phyloP scores from a whole-genome alignment of 2,113 vertebrate species.

The Ctenodactylus gundi region DNA sequence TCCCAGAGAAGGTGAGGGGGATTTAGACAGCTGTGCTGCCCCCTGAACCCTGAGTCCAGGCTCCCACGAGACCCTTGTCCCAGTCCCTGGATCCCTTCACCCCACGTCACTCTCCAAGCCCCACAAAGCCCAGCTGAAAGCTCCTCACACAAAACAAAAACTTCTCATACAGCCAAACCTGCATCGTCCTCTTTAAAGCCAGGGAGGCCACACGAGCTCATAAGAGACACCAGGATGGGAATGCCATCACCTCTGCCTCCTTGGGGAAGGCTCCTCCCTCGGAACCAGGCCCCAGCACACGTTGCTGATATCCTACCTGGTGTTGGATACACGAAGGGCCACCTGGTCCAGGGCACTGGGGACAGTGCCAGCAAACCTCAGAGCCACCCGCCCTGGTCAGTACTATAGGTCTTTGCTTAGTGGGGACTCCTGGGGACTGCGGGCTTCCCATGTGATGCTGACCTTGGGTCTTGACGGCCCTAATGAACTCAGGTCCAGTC shows the following conservation, averaged over 20 bases:
- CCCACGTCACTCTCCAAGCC: rapidly evolving
- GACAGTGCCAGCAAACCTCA: background rate
- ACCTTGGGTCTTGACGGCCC: background rate
- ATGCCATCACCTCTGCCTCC: rapidly evolving
- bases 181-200: background rate
- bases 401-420: background rate
- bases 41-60: background rate
- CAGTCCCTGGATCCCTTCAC: background rate
- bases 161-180: background rate
- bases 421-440: background rate
- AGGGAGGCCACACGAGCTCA: background rate
- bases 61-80: background rate
- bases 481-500: too few species aligned
- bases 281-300: rapidly evolving
- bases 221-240: too few species aligned
- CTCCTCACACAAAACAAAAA: background rate
- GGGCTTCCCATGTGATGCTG: rapidly evolving
- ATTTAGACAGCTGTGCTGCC: too few species aligned
- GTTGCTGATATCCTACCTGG: background rate
- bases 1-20: rapidly evolving
- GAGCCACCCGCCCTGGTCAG: background rate
- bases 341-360: background rate
- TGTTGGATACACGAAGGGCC: rapidly evolving
- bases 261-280: rapidly evolving
- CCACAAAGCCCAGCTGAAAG: background rate